Evolutionary conservation across 1,140 invertebrate species (phyloP).

Genomic region (Bombus turneri): DNA sequence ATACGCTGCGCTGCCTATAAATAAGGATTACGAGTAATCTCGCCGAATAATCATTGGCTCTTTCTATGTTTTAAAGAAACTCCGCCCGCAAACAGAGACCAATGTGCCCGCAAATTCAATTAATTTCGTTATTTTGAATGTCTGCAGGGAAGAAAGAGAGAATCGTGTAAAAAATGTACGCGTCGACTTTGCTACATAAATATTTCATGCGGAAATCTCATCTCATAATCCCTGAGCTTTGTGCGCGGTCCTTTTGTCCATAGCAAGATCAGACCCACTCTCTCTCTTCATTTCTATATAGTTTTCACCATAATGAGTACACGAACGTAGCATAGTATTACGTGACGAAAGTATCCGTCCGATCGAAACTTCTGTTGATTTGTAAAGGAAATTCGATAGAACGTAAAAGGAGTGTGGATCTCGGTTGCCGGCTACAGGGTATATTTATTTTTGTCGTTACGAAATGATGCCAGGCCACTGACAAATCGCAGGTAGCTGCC

Average conservation of each 20-base stretch:
- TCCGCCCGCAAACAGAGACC: conserved; percentile 15
- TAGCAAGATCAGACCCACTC: neutral
- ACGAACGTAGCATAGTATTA: too few species aligned
- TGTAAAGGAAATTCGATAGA: conserved; percentile 13
- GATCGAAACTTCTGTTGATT: too few species aligned
- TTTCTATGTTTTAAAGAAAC: conserved; percentile 44
- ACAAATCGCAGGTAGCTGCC: conserved; percentile 55
- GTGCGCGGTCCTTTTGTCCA: neutral
- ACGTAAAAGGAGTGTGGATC: neutral
- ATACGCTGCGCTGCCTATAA: conserved; percentile 49
- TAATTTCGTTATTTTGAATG: conserved; percentile 45
- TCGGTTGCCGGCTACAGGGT: conserved; percentile 9
- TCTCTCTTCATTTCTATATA: neutral
- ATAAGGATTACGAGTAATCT: conserved; percentile 65
- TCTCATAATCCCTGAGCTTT: conserved; percentile 13
- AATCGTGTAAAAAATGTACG: conserved; percentile 1
- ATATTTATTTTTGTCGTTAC: conserved; percentile 35
- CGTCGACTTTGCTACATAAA: neutral
- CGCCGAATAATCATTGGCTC: conserved; percentile 30
- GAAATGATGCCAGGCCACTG: conserved; percentile 49
- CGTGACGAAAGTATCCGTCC: neutral
- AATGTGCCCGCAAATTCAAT: conserved; percentile 36
- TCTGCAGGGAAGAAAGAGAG: neutral
- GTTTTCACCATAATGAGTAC: neutral
- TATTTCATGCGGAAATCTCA: conserved; percentile 1